Percentiles rank a stretch among this genome's conserved stretches.
phyloP scores from a whole-genome alignment of 2,113 vertebrate species.

The Meriones unguiculatus region DNA sequence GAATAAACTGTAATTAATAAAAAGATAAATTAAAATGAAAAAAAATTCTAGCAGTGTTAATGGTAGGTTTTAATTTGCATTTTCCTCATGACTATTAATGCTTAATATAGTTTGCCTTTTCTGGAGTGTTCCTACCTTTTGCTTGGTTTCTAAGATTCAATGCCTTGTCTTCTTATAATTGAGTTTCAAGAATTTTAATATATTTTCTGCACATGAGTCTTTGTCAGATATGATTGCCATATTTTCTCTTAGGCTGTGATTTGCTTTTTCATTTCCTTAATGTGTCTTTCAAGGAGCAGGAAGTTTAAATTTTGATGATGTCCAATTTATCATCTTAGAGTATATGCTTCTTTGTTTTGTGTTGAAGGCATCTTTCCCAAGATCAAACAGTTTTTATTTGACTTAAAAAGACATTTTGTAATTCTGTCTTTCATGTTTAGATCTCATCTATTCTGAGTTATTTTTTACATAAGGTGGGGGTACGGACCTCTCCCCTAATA shows the following conservation, averaged over 20 bases:
- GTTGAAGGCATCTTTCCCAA: neutral
- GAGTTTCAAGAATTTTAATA: neutral
- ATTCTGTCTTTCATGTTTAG: neutral
- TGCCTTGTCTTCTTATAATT: neutral
- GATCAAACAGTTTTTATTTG: neutral
- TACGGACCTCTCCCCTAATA: neutral
- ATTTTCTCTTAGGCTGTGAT: neutral
- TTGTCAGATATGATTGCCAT: neutral
- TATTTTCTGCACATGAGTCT: neutral
- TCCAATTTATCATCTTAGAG: neutral
- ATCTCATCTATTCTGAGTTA: constrained; percentile 7
- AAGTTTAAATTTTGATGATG: constrained; percentile 20
- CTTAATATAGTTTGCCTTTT: neutral
- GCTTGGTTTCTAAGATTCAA: neutral
- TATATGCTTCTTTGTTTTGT: neutral
- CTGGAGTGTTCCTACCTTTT: neutral
- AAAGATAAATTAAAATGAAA: too few relatives aligned
- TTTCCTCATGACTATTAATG: constrained; percentile 4
- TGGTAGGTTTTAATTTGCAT: neutral
- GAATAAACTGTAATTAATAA: too few relatives aligned
- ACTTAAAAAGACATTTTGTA: neutral
- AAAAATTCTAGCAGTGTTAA: neutral
- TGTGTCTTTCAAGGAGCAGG: neutral
- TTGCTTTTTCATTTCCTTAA: constrained; percentile 18
- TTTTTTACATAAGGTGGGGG: neutral